These are phyloP conservation scores for Drosophila helvetica DNA, from an alignment of 2,888 invertebrate species.

Conservation along the genomic window DNA sequence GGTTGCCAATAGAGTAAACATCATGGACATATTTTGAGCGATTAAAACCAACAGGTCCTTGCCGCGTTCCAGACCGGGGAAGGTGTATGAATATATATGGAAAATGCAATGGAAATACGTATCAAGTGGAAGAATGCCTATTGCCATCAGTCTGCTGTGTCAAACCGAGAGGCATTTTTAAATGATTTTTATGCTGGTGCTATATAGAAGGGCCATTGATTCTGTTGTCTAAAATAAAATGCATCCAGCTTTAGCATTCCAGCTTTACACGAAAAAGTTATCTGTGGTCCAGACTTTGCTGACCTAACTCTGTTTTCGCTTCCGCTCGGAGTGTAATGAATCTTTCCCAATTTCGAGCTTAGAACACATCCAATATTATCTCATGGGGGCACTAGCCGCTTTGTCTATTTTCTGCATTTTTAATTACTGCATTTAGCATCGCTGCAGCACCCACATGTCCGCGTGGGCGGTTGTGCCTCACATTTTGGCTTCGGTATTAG, in stretches of 20 bases:
- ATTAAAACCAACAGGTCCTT: background rate
- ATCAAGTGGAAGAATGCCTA: background rate
- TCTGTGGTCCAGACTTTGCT: no score
- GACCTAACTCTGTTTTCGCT: background rate
- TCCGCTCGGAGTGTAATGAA: background rate
- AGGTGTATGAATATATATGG: background rate
- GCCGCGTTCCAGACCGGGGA: background rate
- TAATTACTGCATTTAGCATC: constrained; percentile 31
- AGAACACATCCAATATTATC: constrained; percentile 20
- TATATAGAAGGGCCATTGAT: no score
- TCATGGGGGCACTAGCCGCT: background rate
- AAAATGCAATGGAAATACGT: background rate
- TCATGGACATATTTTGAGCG: no score
- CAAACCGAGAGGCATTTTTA: background rate
- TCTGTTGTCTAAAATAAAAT: background rate
- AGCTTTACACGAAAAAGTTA: no score
- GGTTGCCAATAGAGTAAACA: background rate
- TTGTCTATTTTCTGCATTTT: constrained; percentile 26
- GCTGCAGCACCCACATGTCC: background rate
- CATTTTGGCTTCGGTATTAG: constrained; percentile 66
- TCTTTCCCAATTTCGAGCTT: background rate
- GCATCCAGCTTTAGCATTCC: no score
- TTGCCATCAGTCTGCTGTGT: background rate
- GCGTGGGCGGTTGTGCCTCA: constrained; percentile 20
- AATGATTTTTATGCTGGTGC: background rate